Conservation (phyloP, 2,888 invertebrate genomes). For the Xestoiulus laeticollis region DNA sequence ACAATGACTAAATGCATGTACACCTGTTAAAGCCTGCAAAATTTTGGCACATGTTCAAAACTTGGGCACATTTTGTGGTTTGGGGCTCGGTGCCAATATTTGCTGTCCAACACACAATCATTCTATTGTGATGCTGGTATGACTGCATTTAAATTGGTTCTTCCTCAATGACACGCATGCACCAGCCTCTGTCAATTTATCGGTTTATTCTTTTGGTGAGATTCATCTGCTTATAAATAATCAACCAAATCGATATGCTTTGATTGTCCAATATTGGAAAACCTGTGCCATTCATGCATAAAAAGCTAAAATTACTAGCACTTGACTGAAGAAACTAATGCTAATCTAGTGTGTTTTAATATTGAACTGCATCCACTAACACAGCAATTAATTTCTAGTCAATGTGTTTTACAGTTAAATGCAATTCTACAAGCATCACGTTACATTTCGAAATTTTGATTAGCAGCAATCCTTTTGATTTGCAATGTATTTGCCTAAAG, state of each 20-base stretch:
- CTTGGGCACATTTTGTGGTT: background rate
- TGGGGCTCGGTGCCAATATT: background rate
- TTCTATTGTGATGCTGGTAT: background rate
- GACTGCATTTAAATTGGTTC: background rate
- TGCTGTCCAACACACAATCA: background rate
- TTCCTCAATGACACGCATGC: background rate
- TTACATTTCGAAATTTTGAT: too few relatives aligned
- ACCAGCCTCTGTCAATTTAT: background rate
- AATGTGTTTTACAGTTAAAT: too few relatives aligned
- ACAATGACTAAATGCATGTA: slow-evolving; percentile 5
- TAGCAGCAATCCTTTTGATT: too few relatives aligned
- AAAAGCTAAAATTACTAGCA: too few relatives aligned
- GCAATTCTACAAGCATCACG: too few relatives aligned
- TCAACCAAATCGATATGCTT: background rate
- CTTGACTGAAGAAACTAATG: too few relatives aligned
- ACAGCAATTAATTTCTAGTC: too few relatives aligned
- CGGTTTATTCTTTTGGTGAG: background rate
- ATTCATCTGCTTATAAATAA: background rate
- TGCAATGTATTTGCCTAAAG: too few relatives aligned
- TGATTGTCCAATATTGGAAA: too few relatives aligned
- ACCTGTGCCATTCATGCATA: too few relatives aligned
- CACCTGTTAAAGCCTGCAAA: background rate
- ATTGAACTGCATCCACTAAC: too few relatives aligned
- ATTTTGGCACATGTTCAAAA: slow-evolving; percentile 30
- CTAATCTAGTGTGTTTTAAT: too few relatives aligned